phyloP scores from a whole-genome alignment of 2,113 vertebrate genomes.

The Speoplatyrhinus poulsoni region DNA sequence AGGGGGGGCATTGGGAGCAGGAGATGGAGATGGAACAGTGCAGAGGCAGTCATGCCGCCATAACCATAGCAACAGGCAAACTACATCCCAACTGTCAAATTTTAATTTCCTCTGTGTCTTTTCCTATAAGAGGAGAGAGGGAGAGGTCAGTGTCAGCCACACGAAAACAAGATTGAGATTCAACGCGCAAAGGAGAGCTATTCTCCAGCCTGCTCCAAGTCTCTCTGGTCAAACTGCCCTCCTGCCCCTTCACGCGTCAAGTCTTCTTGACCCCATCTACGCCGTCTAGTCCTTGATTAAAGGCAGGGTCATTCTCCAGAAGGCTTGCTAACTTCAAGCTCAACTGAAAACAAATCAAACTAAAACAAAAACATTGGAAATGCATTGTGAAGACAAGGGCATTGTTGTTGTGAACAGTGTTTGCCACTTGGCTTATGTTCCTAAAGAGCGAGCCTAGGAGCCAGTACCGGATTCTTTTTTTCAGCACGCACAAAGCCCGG shows the following conservation, averaged over 20 bases:
- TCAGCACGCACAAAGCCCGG: no score
- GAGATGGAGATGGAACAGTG: slow-evolving; percentile 15
- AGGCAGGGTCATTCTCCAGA: no score
- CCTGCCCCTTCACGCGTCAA: background rate
- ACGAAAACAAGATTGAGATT: slow-evolving; percentile 27
- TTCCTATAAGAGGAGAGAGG: slow-evolving; percentile 34
- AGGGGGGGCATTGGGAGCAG: background rate
- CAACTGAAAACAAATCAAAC: background rate
- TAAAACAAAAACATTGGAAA: no score
- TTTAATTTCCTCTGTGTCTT: slow-evolving; percentile 53
- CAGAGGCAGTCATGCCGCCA: slow-evolving; percentile 31
- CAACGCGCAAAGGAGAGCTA: slow-evolving; percentile 10
- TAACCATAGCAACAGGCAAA: slow-evolving; percentile 65
- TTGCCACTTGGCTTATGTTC: no score
- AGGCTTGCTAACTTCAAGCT: no score
- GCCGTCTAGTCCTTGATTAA: no score
- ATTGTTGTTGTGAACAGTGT: no score
- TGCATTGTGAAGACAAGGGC: no score
- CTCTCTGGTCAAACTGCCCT: background rate
- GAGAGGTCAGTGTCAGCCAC: slow-evolving; percentile 19
- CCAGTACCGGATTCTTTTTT: no score
- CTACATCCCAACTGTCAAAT: slow-evolving; percentile 54
- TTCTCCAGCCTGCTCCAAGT: background rate
- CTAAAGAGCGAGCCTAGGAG: no score
- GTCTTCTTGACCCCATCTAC: background rate